Evolutionary conservation across 2,797 vertebrate species (phyloP).

Genomic region (Serranus cabrilla): DNA sequence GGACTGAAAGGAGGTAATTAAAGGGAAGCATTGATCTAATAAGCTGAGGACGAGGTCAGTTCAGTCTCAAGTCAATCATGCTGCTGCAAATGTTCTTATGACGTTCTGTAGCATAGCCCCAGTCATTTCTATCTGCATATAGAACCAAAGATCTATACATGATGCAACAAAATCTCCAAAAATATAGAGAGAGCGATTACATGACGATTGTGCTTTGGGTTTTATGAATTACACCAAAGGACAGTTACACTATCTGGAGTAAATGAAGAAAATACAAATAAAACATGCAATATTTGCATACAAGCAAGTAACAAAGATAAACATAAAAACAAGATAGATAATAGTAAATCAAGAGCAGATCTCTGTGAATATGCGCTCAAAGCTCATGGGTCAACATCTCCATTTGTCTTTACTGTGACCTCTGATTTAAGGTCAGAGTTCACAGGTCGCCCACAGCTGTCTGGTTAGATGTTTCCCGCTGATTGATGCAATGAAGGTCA

Average conservation of each 20-base stretch:
- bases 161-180: background rate
- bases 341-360: background rate
- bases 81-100: conserved; percentile 25
- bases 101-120: background rate
- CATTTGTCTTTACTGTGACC: conserved; percentile 48
- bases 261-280: background rate
- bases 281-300: background rate
- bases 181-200: background rate
- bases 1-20: conserved; percentile 64
- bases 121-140: conserved; percentile 1
- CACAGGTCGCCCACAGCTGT: conserved; percentile 31
- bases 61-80: conserved; percentile 47
- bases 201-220: background rate
- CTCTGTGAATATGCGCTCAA: conserved; percentile 8
- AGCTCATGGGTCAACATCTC: conserved; percentile 13
- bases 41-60: conserved; percentile 59
- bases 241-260: background rate
- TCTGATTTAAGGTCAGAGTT: conserved; percentile 51
- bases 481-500: conserved; percentile 27
- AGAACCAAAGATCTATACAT: background rate
- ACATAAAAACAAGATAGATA: background rate
- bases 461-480: conserved; percentile 12
- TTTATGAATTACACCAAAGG: background rate
- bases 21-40: conserved; percentile 58
- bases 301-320: background rate